phyloP scores from a whole-genome alignment of 2,113 vertebrate species.

The Gnathonemus echidnorhynchus region DNA sequence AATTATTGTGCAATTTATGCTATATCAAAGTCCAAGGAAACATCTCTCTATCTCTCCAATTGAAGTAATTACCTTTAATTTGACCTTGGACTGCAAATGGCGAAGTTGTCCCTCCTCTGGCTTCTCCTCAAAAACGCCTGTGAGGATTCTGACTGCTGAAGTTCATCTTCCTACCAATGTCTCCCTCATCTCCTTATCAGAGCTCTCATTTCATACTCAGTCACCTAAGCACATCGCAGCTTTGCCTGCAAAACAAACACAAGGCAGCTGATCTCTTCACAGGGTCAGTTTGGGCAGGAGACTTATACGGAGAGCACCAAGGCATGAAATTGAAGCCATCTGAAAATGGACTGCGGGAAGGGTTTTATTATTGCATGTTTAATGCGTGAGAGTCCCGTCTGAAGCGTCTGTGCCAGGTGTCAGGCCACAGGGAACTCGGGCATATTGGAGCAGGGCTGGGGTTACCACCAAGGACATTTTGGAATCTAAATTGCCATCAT shows the following conservation, averaged over 20 bases:
- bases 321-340: neutral
- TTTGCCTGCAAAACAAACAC: neutral
- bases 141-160: neutral
- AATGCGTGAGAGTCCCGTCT: constrained; percentile 15
- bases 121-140: neutral
- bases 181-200: neutral
- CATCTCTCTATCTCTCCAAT: neutral
- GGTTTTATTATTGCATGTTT: neutral
- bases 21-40: neutral
- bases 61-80: neutral
- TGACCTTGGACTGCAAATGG: neutral
- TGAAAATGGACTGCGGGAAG: neutral
- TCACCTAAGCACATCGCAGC: neutral
- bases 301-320: neutral
- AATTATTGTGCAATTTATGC: neutral
- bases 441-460: constrained; percentile 78
- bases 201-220: neutral
- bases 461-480: constrained; percentile 66
- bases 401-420: constrained; percentile 65
- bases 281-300: neutral
- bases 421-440: constrained; percentile 71
- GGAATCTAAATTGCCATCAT: constrained; percentile 75
- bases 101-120: neutral
- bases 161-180: neutral
- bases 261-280: neutral